These are phyloP conservation scores for Amazona guildingii DNA, from an alignment of 2,113 vertebrate species.

Conservation along the genomic window DNA sequence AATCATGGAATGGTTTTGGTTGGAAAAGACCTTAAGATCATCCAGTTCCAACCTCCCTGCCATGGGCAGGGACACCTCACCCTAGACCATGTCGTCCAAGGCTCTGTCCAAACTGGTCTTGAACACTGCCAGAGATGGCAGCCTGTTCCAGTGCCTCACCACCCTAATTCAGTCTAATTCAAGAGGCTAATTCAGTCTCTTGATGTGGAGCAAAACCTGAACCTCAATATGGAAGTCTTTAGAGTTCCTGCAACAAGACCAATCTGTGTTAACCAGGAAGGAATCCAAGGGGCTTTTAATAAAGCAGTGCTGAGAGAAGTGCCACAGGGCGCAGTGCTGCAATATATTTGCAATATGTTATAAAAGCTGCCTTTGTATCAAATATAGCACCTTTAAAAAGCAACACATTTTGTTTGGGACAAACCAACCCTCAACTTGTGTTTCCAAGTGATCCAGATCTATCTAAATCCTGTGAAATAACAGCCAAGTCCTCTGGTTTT, in stretches of 20 bases:
- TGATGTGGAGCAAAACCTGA: neutral
- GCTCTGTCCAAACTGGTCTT: neutral
- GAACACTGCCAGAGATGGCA: neutral
- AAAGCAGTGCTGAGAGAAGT: neutral
- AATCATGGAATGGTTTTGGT: neutral
- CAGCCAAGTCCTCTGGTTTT: conserved; percentile 11
- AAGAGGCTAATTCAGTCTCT: neutral
- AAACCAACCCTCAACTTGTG: neutral
- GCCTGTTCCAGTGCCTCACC: neutral
- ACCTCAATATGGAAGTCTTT: neutral
- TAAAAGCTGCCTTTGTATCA: conserved; percentile 10
- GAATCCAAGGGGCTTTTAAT: neutral
- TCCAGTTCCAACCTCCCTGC: neutral
- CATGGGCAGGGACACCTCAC: neutral
- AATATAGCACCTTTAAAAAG: neutral
- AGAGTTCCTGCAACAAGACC: neutral
- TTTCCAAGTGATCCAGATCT: neutral
- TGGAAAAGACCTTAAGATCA: neutral
- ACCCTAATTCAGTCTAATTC: neutral
- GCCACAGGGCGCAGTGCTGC: neutral
- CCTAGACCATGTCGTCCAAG: neutral
- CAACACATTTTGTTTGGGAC: neutral
- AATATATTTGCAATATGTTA: neutral
- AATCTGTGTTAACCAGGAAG: neutral
- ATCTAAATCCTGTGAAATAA: neutral